Conservation (phyloP, 2,797 vertebrate species). For the Borostomias antarcticus region DNA sequence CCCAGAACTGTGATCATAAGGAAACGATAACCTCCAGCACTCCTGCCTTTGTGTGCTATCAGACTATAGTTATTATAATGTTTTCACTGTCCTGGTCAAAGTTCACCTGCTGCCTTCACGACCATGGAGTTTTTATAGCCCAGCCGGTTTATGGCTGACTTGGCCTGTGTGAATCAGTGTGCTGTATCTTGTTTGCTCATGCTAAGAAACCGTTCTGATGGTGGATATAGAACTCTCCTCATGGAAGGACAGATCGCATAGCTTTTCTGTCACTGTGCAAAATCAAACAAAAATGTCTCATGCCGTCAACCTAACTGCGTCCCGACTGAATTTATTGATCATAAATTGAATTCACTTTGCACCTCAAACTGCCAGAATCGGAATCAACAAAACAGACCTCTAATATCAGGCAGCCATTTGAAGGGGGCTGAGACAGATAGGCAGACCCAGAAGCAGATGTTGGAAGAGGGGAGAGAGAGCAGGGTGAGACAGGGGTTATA, state of each 20-base stretch:
- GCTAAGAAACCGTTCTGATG: not conserved
- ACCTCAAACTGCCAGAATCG: not conserved
- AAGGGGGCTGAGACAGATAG: conserved; percentile 22
- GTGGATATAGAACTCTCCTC: not conserved
- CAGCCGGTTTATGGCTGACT: conserved; percentile 34
- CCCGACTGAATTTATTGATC: not conserved
- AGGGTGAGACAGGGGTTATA: not conserved
- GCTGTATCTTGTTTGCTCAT: not conserved
- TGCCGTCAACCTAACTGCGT: not conserved
- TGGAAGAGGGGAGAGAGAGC: conserved; percentile 3
- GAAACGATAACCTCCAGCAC: not conserved
- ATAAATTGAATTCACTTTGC: not conserved
- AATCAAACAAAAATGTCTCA: not conserved
- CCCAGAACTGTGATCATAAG: conserved; percentile 4
- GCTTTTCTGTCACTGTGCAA: not conserved
- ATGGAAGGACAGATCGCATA: not conserved
- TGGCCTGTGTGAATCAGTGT: conserved; percentile 7
- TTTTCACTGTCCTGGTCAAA: conserved; percentile 44
- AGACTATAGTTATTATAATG: conserved; percentile 25
- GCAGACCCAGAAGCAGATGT: conserved; percentile 47
- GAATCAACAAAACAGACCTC: conserved; percentile 35
- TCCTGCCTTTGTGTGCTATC: not conserved
- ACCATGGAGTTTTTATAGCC: conserved; percentile 27
- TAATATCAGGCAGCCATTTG: conserved; percentile 7
- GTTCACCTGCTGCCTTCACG: conserved; percentile 48